A percentile compares a stretch with the other conserved stretches of the same genome.
These are phyloP conservation scores for Huso huso DNA, from an alignment of 2,797 vertebrate species.

Conservation along the genomic window DNA sequence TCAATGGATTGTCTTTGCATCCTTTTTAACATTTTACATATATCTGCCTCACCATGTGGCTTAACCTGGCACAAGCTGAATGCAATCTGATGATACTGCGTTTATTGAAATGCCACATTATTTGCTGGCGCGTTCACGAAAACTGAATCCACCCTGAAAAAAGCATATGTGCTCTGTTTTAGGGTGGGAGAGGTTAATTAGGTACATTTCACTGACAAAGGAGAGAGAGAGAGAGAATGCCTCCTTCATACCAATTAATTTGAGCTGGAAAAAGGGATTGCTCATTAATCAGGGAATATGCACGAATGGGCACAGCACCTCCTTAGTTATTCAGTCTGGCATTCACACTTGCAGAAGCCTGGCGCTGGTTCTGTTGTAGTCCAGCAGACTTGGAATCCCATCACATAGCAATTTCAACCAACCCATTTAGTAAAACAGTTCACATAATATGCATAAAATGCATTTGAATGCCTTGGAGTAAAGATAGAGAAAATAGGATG, in stretches of 20 bases:
- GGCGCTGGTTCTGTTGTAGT: too few species aligned
- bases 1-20: neutral
- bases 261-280: neutral
- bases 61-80: neutral
- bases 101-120: neutral
- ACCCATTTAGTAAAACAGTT: too few species aligned
- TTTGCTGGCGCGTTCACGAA: too few species aligned
- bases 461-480: too few species aligned
- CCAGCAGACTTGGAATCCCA: too few species aligned
- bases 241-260: neutral
- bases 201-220: neutral
- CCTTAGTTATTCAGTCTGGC: too few species aligned
- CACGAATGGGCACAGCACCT: neutral
- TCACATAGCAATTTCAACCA: too few species aligned
- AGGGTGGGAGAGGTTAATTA: neutral
- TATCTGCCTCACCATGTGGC: neutral
- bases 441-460: too few species aligned
- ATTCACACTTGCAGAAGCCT: too few species aligned
- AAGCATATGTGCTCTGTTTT: conserved; percentile 1
- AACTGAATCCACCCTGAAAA: neutral
- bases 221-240: too few species aligned
- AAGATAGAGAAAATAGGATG: too few species aligned
- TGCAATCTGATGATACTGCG: neutral
- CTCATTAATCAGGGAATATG: neutral
- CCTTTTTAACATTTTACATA: neutral